Conservation (phyloP, 2,113 vertebrate species). For the Malurus melanocephalus region DNA sequence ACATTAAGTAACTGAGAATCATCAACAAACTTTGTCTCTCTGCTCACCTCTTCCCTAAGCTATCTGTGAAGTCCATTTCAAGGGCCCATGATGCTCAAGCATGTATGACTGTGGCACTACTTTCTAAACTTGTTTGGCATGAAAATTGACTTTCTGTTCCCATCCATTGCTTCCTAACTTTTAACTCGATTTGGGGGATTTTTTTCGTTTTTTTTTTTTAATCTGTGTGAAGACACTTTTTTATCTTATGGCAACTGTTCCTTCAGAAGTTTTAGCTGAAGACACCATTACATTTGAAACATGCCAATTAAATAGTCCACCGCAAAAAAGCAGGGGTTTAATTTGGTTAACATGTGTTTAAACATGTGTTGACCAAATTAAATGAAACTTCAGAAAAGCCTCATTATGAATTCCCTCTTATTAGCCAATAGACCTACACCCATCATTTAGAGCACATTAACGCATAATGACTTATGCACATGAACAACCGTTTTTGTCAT, state of each 20-base stretch:
- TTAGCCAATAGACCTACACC: background rate
- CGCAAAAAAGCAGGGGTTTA: background rate
- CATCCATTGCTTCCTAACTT: background rate
- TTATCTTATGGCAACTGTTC: background rate
- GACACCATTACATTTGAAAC: background rate
- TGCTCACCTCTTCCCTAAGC: background rate
- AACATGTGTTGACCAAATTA: background rate
- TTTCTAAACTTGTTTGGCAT: background rate
- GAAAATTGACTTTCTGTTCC: background rate
- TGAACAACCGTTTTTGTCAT: background rate
- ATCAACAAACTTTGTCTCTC: background rate
- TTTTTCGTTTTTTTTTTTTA: background rate
- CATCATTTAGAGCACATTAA: background rate
- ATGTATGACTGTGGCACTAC: background rate
- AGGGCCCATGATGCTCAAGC: background rate
- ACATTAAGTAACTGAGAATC: background rate
- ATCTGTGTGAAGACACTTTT: background rate
- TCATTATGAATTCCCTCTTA: background rate
- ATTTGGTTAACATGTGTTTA: background rate
- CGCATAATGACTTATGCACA: rapidly evolving
- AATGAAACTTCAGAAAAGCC: background rate
- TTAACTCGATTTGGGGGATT: background rate
- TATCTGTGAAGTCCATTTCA: background rate
- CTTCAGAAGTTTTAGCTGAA: background rate
- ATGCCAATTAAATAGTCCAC: background rate